A percentile compares a stretch with the other conserved stretches of the same genome.
Evolutionary conservation across 2,797 vertebrate species (phyloP).

Genomic region (Chlorospingus semifuscus): DNA sequence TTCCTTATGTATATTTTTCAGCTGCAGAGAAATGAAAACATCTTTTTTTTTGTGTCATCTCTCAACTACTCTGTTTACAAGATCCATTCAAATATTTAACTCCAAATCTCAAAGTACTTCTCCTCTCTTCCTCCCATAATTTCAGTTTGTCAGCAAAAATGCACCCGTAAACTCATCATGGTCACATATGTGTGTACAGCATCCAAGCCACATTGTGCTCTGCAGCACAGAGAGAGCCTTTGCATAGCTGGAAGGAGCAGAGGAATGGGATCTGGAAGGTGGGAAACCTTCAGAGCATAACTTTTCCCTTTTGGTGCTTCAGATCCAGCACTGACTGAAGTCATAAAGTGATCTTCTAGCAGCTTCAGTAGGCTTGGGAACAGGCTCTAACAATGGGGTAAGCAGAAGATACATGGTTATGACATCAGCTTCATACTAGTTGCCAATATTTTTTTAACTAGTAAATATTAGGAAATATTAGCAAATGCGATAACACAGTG

Average conservation of each 20-base stretch:
- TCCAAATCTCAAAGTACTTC: slow-evolving; percentile 9
- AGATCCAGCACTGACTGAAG: background rate
- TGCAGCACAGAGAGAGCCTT: background rate
- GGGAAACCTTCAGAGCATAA: background rate
- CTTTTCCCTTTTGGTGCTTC: background rate
- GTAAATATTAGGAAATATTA: slow-evolving; percentile 71
- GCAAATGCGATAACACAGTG: slow-evolving; percentile 55
- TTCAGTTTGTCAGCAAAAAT: slow-evolving; percentile 57
- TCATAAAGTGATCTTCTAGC: background rate
- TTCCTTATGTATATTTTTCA: background rate
- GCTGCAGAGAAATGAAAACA: background rate
- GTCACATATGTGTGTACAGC: background rate
- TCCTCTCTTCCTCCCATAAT: background rate
- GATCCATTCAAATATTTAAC: background rate
- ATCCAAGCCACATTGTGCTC: slow-evolving; percentile 25
- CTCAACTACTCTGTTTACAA: background rate
- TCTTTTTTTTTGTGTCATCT: slow-evolving; percentile 15
- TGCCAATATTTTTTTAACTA: slow-evolving; percentile 56
- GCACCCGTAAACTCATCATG: slow-evolving; percentile 22
- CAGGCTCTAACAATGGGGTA: background rate
- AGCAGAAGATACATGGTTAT: slow-evolving; percentile 24
- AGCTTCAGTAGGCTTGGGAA: background rate
- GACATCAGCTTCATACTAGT: background rate
- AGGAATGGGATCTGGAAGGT: slow-evolving; percentile 28
- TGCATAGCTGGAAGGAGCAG: background rate